Evolutionary conservation across 2,888 invertebrate genomes (phyloP), one percentile per base, ranked within the genome.

Genomic region (Xylota segnis): DNA sequence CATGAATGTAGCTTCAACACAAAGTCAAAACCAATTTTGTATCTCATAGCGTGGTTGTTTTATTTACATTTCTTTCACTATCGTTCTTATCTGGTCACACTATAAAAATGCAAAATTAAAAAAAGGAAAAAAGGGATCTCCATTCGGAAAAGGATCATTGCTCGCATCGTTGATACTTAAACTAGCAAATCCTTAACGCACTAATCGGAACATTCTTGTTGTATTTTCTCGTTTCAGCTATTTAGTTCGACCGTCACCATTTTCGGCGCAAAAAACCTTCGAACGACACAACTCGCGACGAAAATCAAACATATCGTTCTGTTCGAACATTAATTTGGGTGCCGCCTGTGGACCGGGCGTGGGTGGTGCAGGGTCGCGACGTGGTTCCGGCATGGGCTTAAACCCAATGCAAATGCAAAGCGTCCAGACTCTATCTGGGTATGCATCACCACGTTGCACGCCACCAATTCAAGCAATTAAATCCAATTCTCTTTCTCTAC

Each of bases 211-310:
- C n/a, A n/a, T n/a, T n/a, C n/a, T n/a, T n/a, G 61, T 27, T 56
- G 7, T 40, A 56, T 45, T 37, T 18, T 82, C 32, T 87, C 9
- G 63, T 92, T 93, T 43, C 93, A 97, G 97, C 91, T 97, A 98
- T 90, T 93, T 98, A 90, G 97, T 98, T 45, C 95, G 98, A 10
- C 98, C 98, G 0, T 98, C 98, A 90, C 98, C 98, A 10, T 98
- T 98, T 92, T 97, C 97, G 40, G 98, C 98, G 27, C 97, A 98
- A 93, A 98, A 98, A 93, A 98, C 98, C 0, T 98, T 98, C 92
- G 97, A 98, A 91, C 94, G 97, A 1, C 98, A 98, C 93, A 98
- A 97, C 92, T 97, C 97, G 86, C 94, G 97, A 9, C 94, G 98
- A 68, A 97, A 97, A 93, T 97, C 97, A 68, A 97, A 97, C 93